These are phyloP conservation scores for Spinus pinus DNA, from an alignment of 2,797 vertebrate species.

Conservation along the genomic window DNA sequence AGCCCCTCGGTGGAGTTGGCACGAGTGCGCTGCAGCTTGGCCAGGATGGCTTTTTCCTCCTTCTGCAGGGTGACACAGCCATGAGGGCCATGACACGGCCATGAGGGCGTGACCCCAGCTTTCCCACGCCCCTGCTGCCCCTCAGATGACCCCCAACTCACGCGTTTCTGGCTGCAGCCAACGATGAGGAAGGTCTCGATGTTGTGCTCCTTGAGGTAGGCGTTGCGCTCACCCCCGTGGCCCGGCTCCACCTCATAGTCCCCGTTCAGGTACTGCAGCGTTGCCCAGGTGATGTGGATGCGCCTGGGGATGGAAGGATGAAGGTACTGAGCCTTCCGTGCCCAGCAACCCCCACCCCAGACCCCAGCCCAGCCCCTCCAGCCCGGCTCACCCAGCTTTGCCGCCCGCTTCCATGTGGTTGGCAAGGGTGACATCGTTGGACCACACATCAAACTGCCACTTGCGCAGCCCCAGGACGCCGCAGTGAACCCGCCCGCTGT, in stretches of 20 bases:
- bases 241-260: slow-evolving; percentile 95
- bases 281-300: slow-evolving; percentile 94
- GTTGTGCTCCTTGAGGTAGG: slow-evolving; percentile 93
- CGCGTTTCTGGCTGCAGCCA: slow-evolving; percentile 94
- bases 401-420: slow-evolving; percentile 96
- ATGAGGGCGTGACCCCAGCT: background rate
- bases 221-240: slow-evolving; percentile 89
- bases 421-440: slow-evolving; percentile 93
- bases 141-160: slow-evolving; percentile 34
- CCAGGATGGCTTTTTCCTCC: slow-evolving; percentile 95
- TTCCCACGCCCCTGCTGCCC: fast-evolving
- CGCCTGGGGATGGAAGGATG: slow-evolving; percentile 70
- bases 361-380: fast-evolving
- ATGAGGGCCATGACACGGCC: background rate
- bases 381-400: slow-evolving; percentile 87
- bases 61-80: slow-evolving; percentile 75
- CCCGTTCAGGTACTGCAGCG: slow-evolving; percentile 91
- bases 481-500: slow-evolving; percentile 94
- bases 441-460: slow-evolving; percentile 99
- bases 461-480: slow-evolving; percentile 94
- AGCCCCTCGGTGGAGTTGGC: slow-evolving; percentile 90
- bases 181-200: slow-evolving; percentile 95
- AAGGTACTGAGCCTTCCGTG: background rate
- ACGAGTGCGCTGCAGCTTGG: slow-evolving; percentile 89
- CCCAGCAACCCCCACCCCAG: fast-evolving